Percentiles rank a stretch among this genome's conserved stretches.
Conservation (phyloP, 2,113 vertebrate species). For the Mungos mungo region DNA sequence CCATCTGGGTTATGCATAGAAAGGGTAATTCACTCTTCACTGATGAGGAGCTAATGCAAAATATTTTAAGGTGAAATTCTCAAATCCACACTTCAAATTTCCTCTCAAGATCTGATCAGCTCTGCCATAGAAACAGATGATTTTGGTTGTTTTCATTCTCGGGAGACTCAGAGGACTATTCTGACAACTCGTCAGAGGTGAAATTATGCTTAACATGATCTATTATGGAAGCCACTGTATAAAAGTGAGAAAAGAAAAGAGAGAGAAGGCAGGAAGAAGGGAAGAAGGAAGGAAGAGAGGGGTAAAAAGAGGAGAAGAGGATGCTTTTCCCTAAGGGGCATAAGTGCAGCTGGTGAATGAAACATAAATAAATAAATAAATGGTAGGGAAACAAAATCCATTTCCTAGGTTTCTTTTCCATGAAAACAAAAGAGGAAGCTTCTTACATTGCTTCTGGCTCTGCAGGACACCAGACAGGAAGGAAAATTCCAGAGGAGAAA, state of each 20-base stretch:
- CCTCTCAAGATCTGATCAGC: not conserved
- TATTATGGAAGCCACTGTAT: not conserved
- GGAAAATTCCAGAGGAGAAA: not conserved
- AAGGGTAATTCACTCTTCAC: not conserved
- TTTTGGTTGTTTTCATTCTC: not conserved
- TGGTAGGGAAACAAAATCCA: not conserved
- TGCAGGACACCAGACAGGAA: not conserved
- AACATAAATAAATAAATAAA: not conserved
- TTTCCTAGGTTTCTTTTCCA: not conserved
- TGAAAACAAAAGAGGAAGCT: not conserved
- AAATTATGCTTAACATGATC: not conserved
- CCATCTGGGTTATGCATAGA: not conserved
- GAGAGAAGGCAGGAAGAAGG: no score
- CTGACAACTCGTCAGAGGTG: not conserved
- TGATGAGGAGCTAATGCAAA: not conserved
- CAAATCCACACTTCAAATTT: not conserved
- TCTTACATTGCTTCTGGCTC: not conserved
- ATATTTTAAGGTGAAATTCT: not conserved
- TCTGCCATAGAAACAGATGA: not conserved
- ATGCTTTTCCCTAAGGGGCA: not conserved
- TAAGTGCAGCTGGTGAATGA: not conserved
- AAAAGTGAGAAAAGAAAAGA: not conserved
- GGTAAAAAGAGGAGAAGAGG: fast-evolving
- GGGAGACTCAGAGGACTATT: not conserved
- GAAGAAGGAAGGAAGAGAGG: fast-evolving